Evolutionary conservation across 1,140 invertebrate genomes (phyloP).

Genomic region (Zeugodacus cucurbitae): DNA sequence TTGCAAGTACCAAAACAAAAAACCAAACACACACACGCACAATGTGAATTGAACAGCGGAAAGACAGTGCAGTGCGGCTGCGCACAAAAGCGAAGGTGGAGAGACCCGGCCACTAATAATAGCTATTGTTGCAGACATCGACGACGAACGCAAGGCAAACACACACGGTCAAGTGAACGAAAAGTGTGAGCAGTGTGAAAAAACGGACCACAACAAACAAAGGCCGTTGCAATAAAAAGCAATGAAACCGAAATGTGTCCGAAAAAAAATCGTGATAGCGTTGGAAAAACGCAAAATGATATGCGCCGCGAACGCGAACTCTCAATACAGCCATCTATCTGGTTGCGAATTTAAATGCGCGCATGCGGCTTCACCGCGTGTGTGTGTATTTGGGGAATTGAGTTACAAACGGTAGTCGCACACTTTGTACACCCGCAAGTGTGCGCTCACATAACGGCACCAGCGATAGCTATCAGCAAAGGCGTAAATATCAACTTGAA

Average conservation of each 20-base stretch:
- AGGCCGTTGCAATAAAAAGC: neutral
- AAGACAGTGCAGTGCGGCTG: neutral
- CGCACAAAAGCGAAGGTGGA: constrained; percentile 13
- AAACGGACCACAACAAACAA: neutral
- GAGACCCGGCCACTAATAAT: neutral
- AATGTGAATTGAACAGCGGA: neutral
- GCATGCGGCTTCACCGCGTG: neutral
- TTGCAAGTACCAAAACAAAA: neutral
- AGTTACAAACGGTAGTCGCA: neutral
- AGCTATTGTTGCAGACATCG: neutral
- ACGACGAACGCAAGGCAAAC: neutral
- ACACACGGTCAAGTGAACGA: constrained; percentile 12
- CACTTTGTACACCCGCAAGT: neutral
- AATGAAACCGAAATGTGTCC: neutral
- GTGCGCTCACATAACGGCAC: neutral
- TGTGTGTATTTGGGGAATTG: neutral
- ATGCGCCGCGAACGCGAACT: neutral
- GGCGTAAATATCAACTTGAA: neutral
- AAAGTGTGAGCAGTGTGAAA: neutral
- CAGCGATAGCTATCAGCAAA: neutral
- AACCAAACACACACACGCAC: neutral
- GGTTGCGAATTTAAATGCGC: neutral
- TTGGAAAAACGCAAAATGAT: neutral
- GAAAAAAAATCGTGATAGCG: neutral
- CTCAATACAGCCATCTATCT: neutral